These are phyloP conservation scores for Melipona bicolor DNA, from an alignment of 2,888 invertebrate species.

Conservation along the genomic window DNA sequence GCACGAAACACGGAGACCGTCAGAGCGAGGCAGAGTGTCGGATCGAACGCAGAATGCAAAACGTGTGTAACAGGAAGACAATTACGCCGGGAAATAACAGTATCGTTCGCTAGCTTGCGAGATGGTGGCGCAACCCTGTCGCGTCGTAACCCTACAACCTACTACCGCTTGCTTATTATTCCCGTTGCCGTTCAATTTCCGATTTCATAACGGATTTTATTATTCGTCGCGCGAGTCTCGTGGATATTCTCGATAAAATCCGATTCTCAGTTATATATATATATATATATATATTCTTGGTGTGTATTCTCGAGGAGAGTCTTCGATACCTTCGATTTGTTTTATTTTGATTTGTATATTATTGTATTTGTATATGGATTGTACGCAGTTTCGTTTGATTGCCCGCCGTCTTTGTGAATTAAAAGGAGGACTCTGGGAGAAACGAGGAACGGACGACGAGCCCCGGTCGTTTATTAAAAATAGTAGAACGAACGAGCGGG, in stretches of 20 bases:
- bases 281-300: too few species aligned
- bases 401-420: too few species aligned
- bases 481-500: background rate
- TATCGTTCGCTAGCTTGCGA: slow-evolving; percentile 56
- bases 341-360: background rate
- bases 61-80: slow-evolving; percentile 67
- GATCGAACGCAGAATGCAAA: slow-evolving; percentile 34
- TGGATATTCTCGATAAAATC: background rate
- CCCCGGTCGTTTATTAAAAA: slow-evolving; percentile 40
- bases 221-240: background rate
- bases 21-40: slow-evolving; percentile 41
- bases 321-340: background rate
- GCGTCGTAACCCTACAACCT: slow-evolving; percentile 36
- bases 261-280: too few species aligned
- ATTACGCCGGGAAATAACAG: slow-evolving; percentile 73
- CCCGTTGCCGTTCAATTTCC: slow-evolving; percentile 77
- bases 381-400: background rate
- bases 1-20: slow-evolving; percentile 42
- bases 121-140: slow-evolving; percentile 55
- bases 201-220: slow-evolving; percentile 70
- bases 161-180: slow-evolving; percentile 66
- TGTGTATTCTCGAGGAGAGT: too few species aligned
- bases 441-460: background rate
- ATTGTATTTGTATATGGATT: too few species aligned
- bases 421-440: background rate